Percentiles rank a stretch among this genome's conserved stretches.
These are phyloP conservation scores for Papilio gigon DNA, from an alignment of 2,888 invertebrate genomes.

Conservation along the genomic window DNA sequence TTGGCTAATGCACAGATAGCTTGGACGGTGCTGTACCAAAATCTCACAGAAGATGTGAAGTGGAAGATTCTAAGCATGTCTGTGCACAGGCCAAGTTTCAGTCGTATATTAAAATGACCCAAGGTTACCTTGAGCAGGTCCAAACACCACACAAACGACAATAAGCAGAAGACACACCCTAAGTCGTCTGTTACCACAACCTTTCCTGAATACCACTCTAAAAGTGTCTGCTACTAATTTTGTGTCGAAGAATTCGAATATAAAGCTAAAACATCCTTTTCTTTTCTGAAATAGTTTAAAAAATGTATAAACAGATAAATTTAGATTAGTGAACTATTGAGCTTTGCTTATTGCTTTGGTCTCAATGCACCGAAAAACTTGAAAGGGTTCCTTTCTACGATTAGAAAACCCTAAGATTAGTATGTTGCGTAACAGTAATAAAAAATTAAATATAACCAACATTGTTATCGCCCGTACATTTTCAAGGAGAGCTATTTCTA, in stretches of 20 bases:
- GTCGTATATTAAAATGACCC: conserved; percentile 52
- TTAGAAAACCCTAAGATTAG: not conserved
- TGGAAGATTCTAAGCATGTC: not conserved
- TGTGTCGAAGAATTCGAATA: conserved; percentile 88
- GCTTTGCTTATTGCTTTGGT: not conserved
- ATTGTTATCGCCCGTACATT: not conserved
- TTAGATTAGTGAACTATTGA: not conserved
- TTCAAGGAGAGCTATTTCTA: not conserved
- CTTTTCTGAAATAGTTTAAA: conserved; percentile 51
- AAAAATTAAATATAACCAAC: conserved; percentile 11
- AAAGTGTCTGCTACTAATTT: conserved; percentile 89
- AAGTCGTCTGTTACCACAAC: conserved; percentile 86
- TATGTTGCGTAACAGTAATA: not conserved
- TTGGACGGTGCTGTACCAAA: not conserved
- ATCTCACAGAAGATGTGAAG: not conserved
- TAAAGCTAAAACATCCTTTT: conserved; percentile 54
- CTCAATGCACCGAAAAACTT: not conserved
- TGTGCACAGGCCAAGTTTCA: not conserved
- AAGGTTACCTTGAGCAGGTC: conserved; percentile 88
- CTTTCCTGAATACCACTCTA: conserved; percentile 88
- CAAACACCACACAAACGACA: conserved; percentile 91
- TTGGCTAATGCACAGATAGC: not conserved
- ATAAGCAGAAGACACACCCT: conserved; percentile 89
- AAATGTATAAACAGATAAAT: no score
- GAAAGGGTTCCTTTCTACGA: not conserved